Base-by-base conservation (phyloP, 2,888 invertebrate species). In the Andrena marginata region DNA sequence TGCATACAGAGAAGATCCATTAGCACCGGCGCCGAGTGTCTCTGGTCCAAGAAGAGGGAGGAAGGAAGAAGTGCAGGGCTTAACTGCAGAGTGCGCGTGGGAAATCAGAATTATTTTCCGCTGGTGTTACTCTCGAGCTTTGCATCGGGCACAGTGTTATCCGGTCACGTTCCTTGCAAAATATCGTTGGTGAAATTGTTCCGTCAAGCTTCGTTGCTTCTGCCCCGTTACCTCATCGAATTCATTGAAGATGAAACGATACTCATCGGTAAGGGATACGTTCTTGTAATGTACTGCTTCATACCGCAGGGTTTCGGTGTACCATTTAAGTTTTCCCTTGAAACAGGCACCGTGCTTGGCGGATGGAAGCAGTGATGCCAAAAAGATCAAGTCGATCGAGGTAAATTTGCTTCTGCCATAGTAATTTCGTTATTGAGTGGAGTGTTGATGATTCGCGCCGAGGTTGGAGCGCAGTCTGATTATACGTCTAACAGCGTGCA, bases 201-300 rank as follows among this genome's bases (percentile, higher is more conserved):
- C 26, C 13, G n/a, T 67, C 63, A 35, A 42, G n/a, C 20, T 35
- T 10, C 51, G 6, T 63, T 2, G 6, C 29, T 8, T 10, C 29
- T 48, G 10, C 51, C 31, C 3, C 2, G 13, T 10, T 54, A n/a
- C n/a, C 23, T 23, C 0, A 1, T 13, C 10, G n/a, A 23, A n/a
- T 29, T 23, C 8, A 8, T 23, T 35, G 49, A 83, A 62, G 77
- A 93, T 93, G 93, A 93, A 93, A 87, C 89, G 93, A 85, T 92
- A 90, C 60, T 90, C 85, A n/a, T 92, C 92, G 90, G 93, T 93
- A 87, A 92, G 92, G 70, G 33, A 71, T 54, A 60, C 5, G 8
- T 0, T 3, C 6, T 4, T 5, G 4, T 20, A 23, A 16, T 29
- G 1, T 10, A 23, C 0, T 3, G 6, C 0, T 59, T 51, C 26